Evolutionary conservation across 1,140 invertebrate genomes (phyloP).

Genomic region (Platyura marginata): DNA sequence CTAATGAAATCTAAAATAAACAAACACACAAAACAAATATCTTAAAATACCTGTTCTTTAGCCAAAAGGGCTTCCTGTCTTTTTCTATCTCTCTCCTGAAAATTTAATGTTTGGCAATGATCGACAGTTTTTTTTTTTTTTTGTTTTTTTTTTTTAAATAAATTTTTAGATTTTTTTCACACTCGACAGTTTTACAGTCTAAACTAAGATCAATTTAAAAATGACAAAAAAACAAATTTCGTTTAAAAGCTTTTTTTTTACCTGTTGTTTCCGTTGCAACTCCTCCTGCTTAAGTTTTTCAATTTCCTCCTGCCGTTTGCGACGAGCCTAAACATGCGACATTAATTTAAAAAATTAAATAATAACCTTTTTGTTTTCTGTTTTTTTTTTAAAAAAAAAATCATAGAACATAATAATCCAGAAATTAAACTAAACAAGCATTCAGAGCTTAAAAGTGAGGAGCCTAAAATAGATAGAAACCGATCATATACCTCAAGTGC

Average conservation of each 20-base stretch:
- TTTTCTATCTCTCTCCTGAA: conserved; percentile 72
- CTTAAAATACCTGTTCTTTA: conserved; percentile 89
- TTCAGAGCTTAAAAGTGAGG: no score
- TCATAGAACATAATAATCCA: no score
- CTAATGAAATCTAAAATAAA: no score
- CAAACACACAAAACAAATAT: no score
- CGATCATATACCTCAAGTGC: conserved; percentile 36
- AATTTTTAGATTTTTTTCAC: no score
- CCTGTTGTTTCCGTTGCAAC: conserved; percentile 67
- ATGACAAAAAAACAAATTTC: no score
- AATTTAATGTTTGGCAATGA: conserved; percentile 12
- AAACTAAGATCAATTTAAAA: no score
- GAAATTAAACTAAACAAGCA: not conserved
- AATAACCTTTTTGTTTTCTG: not conserved
- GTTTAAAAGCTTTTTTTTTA: no score
- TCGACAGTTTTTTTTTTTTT: no score
- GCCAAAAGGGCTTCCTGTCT: conserved; percentile 66
- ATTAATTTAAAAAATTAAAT: not conserved
- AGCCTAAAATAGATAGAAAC: not conserved
- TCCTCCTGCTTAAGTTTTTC: conserved; percentile 71
- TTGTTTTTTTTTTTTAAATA: no score
- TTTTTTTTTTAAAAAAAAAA: not conserved
- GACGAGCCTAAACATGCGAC: conserved; percentile 42
- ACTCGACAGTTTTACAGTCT: no score
- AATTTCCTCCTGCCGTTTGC: conserved; percentile 66